Evolutionary conservation across 2,888 invertebrate genomes (phyloP).

Genomic region (Dione vanillae): DNA sequence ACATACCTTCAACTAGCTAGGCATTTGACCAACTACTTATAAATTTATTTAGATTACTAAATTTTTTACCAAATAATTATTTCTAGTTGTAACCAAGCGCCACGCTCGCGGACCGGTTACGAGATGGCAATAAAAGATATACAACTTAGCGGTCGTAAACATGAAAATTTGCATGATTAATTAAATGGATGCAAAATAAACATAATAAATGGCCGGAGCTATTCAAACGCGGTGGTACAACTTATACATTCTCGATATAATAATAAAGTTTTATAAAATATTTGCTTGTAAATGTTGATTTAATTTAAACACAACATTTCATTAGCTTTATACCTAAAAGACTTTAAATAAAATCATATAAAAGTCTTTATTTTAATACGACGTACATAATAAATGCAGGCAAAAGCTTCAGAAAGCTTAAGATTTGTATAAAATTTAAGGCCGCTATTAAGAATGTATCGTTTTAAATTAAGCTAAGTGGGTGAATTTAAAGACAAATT

Average conservation of each 20-base stretch:
- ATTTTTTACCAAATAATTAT: neutral
- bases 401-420: too few species aligned
- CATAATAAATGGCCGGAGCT: constrained; percentile 7
- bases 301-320: neutral
- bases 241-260: neutral
- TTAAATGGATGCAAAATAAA: constrained; percentile 25
- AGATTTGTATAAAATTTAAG: too few species aligned
- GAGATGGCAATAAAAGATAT: constrained; percentile 25
- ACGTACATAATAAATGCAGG: neutral
- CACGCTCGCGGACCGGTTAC: constrained; percentile 9
- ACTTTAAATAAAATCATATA: neutral
- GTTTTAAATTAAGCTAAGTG: too few species aligned
- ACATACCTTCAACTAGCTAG: too few species aligned
- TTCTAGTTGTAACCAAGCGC: neutral
- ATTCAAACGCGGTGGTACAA: neutral
- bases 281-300: neutral
- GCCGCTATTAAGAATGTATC: too few species aligned
- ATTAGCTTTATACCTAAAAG: neutral
- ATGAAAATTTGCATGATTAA: constrained; percentile 25
- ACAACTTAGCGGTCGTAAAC: constrained; percentile 19
- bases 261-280: constrained; percentile 1
- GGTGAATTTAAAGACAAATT: too few species aligned
- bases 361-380: neutral
- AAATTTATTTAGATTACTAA: neutral
- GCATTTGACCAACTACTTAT: too few species aligned